Evolutionary conservation across 2,113 vertebrate genomes (phyloP), one percentile per base, ranked within the genome.

Genomic region (Pipra filicauda): DNA sequence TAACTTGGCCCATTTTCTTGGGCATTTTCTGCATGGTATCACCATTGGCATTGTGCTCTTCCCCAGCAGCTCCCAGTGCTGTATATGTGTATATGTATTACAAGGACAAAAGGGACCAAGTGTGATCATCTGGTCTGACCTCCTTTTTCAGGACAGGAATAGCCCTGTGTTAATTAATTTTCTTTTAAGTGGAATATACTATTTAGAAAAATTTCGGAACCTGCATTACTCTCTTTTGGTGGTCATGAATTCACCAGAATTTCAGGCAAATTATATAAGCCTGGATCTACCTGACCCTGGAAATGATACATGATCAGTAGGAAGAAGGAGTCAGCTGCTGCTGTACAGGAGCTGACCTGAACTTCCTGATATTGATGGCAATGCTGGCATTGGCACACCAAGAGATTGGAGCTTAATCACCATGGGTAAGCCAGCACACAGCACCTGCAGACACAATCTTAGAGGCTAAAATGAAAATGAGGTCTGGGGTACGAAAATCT

Each of bases 101-200:
- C 96, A 97, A 97, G 96, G 96, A 96, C 96, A 87, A 97, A 97
- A 96, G 89, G 83, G 93, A 96, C 76, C 95, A 71, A 26, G 43
- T 87, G 83, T 67, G 88, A 95, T 95, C 92, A 89, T 93, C 93
- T 91, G 55, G 82, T 84, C 39, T 95, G 93, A 93, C 96, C 96
- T 95, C 96, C 79, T 97, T 97, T 97, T 89, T 43, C 79, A 91
- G 94, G 52, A 95, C 91, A 96, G 92, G 91, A 97, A 96, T 96
- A 97, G 76, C 26, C 64, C 80, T 78, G 86, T 96, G 76, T 97
- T 96, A 97, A 97, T 96, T 96, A 97, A 96, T 97, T 95, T 91
- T 95, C 93, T 97, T 95, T 91, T 81, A 95, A 95, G 95, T 95
- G 74, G 93, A 97, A 95, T 96, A 96, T 91, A 97, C 94, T 84